phyloP scores from a whole-genome alignment of 2,113 vertebrate genomes.

The Conger conger region DNA sequence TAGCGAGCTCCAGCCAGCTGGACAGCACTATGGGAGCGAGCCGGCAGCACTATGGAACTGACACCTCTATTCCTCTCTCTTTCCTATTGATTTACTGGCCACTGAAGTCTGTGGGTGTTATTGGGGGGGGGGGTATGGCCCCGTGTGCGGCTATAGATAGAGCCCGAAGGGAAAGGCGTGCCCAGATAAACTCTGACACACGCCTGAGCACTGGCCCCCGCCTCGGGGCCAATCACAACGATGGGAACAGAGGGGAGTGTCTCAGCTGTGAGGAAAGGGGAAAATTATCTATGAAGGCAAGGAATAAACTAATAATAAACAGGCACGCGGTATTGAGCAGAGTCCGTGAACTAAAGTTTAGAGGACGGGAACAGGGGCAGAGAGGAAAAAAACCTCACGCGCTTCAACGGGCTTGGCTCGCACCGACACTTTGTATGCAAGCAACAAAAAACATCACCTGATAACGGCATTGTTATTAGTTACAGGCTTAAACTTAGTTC shows the following conservation, averaged over 20 bases:
- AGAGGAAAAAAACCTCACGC: not conserved
- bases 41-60: not conserved
- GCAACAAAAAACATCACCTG: not conserved
- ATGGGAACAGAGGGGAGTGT: not conserved
- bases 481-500: not conserved
- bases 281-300: not conserved
- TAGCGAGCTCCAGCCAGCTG: not conserved
- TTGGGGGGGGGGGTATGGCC: not conserved
- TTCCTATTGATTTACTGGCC: slow-evolving; percentile 20
- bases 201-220: not conserved
- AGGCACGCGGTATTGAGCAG: not conserved
- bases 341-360: not conserved
- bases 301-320: slow-evolving; percentile 15
- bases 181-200: not conserved
- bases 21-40: not conserved
- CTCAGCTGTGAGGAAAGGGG: not conserved
- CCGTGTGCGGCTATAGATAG: slow-evolving; percentile 19
- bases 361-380: not conserved
- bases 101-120: not conserved
- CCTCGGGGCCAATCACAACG: not conserved
- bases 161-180: not conserved
- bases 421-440: not conserved
- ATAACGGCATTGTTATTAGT: not conserved
- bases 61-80: not conserved
- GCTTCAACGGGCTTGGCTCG: not conserved